Evolutionary conservation across 2,888 invertebrate species (phyloP), one percentile per base, ranked within the genome.

Genomic region (Prosopocoilus inquinatus): DNA sequence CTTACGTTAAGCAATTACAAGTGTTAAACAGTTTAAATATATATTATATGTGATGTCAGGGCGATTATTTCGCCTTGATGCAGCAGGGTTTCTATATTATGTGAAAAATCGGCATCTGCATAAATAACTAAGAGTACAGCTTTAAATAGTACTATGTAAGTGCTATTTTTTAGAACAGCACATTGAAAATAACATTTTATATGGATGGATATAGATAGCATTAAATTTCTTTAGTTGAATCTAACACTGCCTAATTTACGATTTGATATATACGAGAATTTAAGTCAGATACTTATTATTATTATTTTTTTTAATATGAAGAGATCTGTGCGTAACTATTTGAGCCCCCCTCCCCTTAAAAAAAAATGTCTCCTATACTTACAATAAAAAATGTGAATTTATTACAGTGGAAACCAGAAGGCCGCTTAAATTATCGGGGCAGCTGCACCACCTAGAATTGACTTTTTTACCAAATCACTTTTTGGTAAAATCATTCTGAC

Each of bases 181-280:
- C 33, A 33, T 34, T 34, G 11, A 33, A 47, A 9, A 28, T 46
- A 28, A 46, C 20, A 47, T 13, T 38, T 28, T 28, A 39, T 13
- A 50, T 39, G 34, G 43, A 13, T 43, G 41, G 41, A 39, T 50
- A 46, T 52, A 38, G 38, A 35, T 13, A 47, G 36, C 16, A 48
- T 43, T 20, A 54, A 35, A 15, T 11, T 47, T 55, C 35, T 34
- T 48, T 56, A 41, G 16, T 48, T 50, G 47, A 47, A 52, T 43
- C 13, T 48, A 56, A 47, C 56, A 56, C 56, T 56, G 56, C 56
- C 56, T 56, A 52, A 56, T 56, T 52, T 56, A 52, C 48, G 52
- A 43, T 52, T 50, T 36, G 44, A 46, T 50, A 55, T 44, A 34
- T 50, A 46, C 33, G 46, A 35, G 34, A 13, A 36, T 36, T 11